These are phyloP conservation scores for Labeo calbasu DNA, from an alignment of 2,797 vertebrate genomes.

Conservation along the genomic window DNA sequence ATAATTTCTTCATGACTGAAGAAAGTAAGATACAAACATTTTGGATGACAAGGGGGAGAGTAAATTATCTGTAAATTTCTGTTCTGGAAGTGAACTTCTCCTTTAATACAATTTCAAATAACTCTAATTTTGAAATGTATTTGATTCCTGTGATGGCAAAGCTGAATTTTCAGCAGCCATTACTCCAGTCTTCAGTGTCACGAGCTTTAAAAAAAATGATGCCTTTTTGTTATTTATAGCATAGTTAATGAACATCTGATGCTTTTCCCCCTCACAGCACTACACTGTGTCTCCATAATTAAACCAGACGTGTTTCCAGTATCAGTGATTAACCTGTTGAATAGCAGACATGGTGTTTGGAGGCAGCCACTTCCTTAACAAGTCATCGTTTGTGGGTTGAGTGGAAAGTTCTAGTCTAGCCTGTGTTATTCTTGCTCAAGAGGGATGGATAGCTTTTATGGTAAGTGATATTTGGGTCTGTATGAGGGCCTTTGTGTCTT, in stretches of 20 bases:
- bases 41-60: too few species aligned
- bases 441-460: conserved; percentile 7
- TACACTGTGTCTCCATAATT: conserved; percentile 5
- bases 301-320: conserved; percentile 17
- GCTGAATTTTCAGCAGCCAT: background rate
- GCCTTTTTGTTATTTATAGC: background rate
- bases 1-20: too few species aligned
- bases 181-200: background rate
- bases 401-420: conserved; percentile 38
- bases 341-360: conserved; percentile 28
- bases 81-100: too few species aligned
- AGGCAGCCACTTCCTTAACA: conserved; percentile 8
- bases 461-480: conserved; percentile 37
- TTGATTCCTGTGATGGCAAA: background rate
- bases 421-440: conserved; percentile 29
- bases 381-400: conserved; percentile 21
- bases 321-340: conserved; percentile 26
- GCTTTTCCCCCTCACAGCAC: background rate
- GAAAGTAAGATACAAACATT: too few species aligned
- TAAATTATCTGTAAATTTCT: too few species aligned
- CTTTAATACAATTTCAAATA: background rate
- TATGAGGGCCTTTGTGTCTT: conserved; percentile 36
- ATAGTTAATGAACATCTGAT: background rate
- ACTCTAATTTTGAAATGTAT: background rate
- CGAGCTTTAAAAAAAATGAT: background rate